Evolutionary conservation across 2,797 vertebrate genomes (phyloP), one percentile per base, ranked within the genome.

Genomic region (Gymnothorax javanicus): DNA sequence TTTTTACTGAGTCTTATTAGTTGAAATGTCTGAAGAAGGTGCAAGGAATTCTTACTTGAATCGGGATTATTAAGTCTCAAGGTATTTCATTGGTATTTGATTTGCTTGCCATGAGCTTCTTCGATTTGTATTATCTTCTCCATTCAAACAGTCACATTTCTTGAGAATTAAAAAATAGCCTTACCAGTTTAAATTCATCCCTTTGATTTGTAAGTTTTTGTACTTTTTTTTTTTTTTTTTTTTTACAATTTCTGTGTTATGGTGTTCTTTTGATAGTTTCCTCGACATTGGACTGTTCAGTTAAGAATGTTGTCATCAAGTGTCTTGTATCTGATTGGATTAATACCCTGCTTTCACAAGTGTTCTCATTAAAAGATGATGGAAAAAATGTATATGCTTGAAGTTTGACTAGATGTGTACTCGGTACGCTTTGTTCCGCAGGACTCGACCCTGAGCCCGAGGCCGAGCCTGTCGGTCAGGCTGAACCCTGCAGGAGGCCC

Each of bases 401-500:
- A 77, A 50, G 20, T 52, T 50, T 77, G 71, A 75, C 27, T 50
- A 25, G 33, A 75, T 50, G 13, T 17, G 13, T 20, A 77, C 52
- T 52, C 77, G 77, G 50, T 20, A 7, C 52, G 52, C 17, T 81
- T 86, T 13, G 2, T 83, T 7, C 60, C 52, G 58, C 60, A 81
- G 77, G 56, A 15, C 60, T 11, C 60, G 59, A 62, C 13, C 59
- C 59, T 4, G 60, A 62, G 13, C 60, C 60, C 13, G 95, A 95
- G 89, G 92, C 86, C 85, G 95, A 95, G 85, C 91, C 91, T 0
- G 93, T 94, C 88, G 86, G 89, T 82, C 90, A 88, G 58, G 84
- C 88, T 0, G 94, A 81, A 17, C 77, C 77, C 77, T 81, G 93
- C 0, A 93, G 93, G 89, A 93, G 94, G 0, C 93, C 93, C 0